These are phyloP conservation scores for Platichthys stellatus DNA, from an alignment of 2,113 vertebrate species.

Conservation along the genomic window DNA sequence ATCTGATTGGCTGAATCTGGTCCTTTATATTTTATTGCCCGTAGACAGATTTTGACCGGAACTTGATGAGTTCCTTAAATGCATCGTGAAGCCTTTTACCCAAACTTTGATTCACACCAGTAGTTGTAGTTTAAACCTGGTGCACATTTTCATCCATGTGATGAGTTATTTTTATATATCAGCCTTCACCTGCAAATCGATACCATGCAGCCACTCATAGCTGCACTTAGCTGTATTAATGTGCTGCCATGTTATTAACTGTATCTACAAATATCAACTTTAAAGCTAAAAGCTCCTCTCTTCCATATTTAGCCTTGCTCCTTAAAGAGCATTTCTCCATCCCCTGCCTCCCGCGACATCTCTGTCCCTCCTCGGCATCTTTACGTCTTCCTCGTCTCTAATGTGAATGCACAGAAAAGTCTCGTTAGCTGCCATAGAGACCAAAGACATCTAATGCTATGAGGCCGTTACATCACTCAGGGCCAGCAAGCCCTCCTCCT, in stretches of 20 bases:
- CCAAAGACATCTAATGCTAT: constrained; percentile 61
- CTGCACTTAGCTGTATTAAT: not conserved
- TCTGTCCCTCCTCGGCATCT: not conserved
- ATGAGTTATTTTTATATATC: not conserved
- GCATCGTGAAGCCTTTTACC: no score
- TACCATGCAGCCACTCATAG: not conserved
- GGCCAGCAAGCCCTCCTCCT: constrained; percentile 34
- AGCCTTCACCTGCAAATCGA: constrained; percentile 1
- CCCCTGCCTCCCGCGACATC: not conserved
- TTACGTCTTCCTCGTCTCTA: not conserved
- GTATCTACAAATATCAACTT: not conserved
- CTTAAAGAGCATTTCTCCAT: not conserved
- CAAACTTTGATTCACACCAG: no score
- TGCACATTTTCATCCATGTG: no score
- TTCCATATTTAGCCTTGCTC: constrained; percentile 1
- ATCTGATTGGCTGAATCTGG: no score
- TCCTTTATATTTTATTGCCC: no score
- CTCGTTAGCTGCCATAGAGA: constrained; percentile 61
- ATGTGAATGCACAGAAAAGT: constrained; percentile 31
- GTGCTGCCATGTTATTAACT: not conserved
- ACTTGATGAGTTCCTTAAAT: no score
- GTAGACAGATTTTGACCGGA: no score
- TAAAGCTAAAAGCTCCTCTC: not conserved
- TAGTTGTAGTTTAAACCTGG: no score
- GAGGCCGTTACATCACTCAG: constrained; percentile 46